Percentiles rank a stretch among this genome's conserved stretches.
phyloP scores from a whole-genome alignment of 2,113 vertebrate species.

The Spea bombifrons region DNA sequence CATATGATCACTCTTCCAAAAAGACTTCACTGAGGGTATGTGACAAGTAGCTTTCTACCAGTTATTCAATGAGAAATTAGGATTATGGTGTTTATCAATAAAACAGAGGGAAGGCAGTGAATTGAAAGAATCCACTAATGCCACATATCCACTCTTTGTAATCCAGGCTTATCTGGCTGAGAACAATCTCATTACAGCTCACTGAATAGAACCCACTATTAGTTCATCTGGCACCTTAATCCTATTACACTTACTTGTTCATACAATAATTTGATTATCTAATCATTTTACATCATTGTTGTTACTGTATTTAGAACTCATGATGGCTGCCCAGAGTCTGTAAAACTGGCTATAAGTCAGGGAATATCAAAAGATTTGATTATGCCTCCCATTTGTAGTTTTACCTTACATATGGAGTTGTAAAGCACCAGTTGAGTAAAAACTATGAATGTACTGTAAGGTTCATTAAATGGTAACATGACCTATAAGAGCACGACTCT shows the following conservation, averaged over 20 bases:
- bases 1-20: slow-evolving; percentile 36
- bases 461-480: not conserved
- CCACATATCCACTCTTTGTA: slow-evolving; percentile 56
- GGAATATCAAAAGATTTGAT: slow-evolving; percentile 30
- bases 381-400: not conserved
- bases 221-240: slow-evolving; percentile 65
- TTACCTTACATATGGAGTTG: slow-evolving; percentile 4
- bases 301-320: slow-evolving; percentile 36
- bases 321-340: slow-evolving; percentile 18
- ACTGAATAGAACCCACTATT: slow-evolving; percentile 61
- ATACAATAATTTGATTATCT: slow-evolving; percentile 52
- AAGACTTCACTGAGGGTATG: slow-evolving; percentile 52
- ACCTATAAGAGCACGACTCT: not conserved
- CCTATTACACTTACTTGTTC: slow-evolving; percentile 58
- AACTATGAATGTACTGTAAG: not conserved
- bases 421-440: not conserved
- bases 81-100: slow-evolving; percentile 57
- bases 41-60: slow-evolving; percentile 52
- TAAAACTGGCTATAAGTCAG: slow-evolving; percentile 20
- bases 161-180: slow-evolving; percentile 57
- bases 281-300: slow-evolving; percentile 39
- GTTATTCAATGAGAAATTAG: slow-evolving; percentile 56
- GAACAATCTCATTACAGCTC: slow-evolving; percentile 68
- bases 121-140: slow-evolving; percentile 49
- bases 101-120: slow-evolving; percentile 54